Percentiles rank a stretch among this genome's conserved stretches.
Evolutionary conservation across 2,797 vertebrate genomes (phyloP).

Genomic region (Peromyscus aztecus): DNA sequence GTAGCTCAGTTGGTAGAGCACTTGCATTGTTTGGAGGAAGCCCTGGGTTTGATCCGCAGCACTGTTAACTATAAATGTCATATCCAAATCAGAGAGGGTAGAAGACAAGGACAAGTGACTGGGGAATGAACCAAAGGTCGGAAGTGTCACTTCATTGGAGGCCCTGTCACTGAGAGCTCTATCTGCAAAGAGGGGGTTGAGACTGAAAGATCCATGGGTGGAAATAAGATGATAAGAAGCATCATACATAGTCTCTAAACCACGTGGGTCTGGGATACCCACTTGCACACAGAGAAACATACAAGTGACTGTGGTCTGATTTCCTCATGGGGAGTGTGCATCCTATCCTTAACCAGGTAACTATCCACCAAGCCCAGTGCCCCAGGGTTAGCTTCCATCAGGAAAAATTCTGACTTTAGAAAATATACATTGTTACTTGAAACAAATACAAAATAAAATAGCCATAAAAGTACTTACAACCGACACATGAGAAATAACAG

Average conservation of each 20-base stretch:
- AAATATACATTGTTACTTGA: neutral
- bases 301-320: neutral
- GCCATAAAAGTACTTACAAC: neutral
- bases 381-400: neutral
- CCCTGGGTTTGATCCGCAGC: neutral
- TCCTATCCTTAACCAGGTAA: neutral
- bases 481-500: neutral
- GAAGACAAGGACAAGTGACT: neutral
- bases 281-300: neutral
- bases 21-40: neutral
- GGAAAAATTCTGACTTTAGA: neutral
- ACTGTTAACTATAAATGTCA: neutral
- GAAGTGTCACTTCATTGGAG: neutral
- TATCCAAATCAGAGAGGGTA: neutral
- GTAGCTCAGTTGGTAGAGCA: neutral
- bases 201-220: neutral
- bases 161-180: neutral
- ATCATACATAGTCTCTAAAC: neutral
- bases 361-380: neutral
- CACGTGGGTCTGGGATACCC: neutral
- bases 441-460: slow-evolving; percentile 12
- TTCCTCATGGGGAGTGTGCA: neutral
- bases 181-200: neutral
- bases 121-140: neutral
- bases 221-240: neutral